Base-by-base conservation (phyloP, 2,797 vertebrate species). In the Hozukius guyotensis region DNA sequence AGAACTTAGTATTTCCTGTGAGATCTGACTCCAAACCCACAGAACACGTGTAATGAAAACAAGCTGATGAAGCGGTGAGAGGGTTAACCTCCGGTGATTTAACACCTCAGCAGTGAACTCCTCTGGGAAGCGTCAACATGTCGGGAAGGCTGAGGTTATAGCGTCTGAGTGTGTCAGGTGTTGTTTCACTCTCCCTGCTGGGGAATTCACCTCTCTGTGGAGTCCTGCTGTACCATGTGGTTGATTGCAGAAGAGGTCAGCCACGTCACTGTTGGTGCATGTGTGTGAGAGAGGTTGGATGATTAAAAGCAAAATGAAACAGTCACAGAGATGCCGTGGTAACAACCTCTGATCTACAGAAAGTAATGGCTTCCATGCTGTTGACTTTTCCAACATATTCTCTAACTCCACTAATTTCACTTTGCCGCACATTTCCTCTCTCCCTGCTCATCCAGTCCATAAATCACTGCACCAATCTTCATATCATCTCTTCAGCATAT, bases 231-330 rank as follows among this genome's bases (percentile, higher is more conserved):
- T 65, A 56, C 72, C 69, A 65, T 74, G 76, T 46, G 76, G 62
- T 69, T 82, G 82, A 91, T 83, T 86, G 80, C 68, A 73, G 72
- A 29, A 61, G 20, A 77, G 83, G 79, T 81, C 77, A 69, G 69
- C 42, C 3, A 46, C 16, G 42, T 36, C 71, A 49, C 53, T 57
- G 55, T 57, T 25, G 25, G 31, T 61, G 32, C 64, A 69, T 86
- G 27, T 66, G 81, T 38, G 46, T 31, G 20, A 82, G 65, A 64
- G 66, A 66, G 57, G 78, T 79, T 72, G 31, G 55, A 79, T 82
- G 72, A 77, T 77, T 78, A 70, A 72, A 59, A 68, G 13, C 24
- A 73, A 80, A 76, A 77, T 62, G 76, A 80, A 86, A 73, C 59
- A 25, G 53, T 81, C 49, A 59, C 29, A 2, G n/a, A 5, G 66